Percentiles rank a stretch among this genome's conserved stretches.
phyloP scores from a whole-genome alignment of 2,113 vertebrate genomes.

The Leucopsar rothschildi region DNA sequence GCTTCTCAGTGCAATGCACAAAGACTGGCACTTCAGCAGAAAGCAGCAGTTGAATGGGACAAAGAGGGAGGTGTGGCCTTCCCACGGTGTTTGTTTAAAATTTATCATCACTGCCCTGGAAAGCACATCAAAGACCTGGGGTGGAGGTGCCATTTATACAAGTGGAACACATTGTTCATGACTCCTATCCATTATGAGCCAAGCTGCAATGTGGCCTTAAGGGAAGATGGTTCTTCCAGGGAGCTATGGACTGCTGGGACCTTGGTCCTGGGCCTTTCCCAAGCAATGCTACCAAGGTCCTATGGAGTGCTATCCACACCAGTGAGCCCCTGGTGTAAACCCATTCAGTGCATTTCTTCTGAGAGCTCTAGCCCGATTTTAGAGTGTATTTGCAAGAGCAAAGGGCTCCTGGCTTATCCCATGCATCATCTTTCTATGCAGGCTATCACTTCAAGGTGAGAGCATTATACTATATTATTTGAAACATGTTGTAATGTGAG shows the following conservation, averaged over 20 bases:
- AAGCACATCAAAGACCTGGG: background rate
- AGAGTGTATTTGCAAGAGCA: background rate
- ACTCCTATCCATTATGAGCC: background rate
- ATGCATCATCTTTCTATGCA: background rate
- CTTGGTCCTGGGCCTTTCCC: background rate
- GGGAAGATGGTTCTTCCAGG: background rate
- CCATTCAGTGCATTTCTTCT: background rate
- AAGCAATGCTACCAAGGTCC: background rate
- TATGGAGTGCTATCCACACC: background rate
- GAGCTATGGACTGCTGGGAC: background rate
- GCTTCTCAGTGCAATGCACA: rapidly evolving
- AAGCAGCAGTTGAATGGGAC: background rate
- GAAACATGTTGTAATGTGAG: background rate
- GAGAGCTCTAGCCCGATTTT: background rate
- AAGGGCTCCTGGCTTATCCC: background rate
- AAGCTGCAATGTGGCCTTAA: background rate
- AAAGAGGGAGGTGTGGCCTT: background rate
- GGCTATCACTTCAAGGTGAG: background rate
- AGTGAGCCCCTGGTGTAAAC: background rate
- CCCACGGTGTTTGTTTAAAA: background rate
- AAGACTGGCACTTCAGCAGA: background rate
- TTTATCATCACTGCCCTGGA: background rate
- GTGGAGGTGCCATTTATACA: background rate
- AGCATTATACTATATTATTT: background rate
- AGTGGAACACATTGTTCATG: background rate